phyloP scores from a whole-genome alignment of 2,113 vertebrate species.

The Myxocyprinus asiaticus region DNA sequence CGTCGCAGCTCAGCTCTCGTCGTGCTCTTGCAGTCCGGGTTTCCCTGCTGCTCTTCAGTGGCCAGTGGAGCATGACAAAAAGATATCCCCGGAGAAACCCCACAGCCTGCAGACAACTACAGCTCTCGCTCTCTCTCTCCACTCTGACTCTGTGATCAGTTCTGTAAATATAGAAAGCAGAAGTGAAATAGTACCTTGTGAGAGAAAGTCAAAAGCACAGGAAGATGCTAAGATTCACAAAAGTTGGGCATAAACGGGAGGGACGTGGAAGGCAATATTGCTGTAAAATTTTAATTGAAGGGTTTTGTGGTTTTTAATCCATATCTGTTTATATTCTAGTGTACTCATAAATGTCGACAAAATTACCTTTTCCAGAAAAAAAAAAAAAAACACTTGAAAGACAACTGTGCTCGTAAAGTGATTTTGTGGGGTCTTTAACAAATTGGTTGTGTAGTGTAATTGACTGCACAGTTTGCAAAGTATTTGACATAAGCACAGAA shows the following conservation, averaged over 20 bases:
- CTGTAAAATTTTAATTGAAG: no score
- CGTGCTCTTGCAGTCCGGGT: constrained; percentile 29
- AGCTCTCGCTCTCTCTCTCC: neutral
- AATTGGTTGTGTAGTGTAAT: no score
- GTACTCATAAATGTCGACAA: no score
- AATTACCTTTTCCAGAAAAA: no score
- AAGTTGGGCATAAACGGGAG: neutral
- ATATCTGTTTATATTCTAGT: no score
- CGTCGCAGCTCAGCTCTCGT: constrained; percentile 13
- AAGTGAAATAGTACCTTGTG: neutral
- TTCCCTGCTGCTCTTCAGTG: constrained; percentile 22
- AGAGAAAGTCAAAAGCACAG: neutral
- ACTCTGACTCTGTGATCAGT: neutral
- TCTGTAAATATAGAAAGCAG: constrained; percentile 23
- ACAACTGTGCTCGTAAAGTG: no score
- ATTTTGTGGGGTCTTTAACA: no score
- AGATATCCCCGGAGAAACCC: constrained; percentile 31
- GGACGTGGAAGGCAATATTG: no score
- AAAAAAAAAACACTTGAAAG: no score
- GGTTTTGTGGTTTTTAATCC: no score
- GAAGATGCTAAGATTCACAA: neutral
- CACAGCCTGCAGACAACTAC: neutral
- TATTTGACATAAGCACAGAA: neutral
- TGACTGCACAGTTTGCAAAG: neutral
- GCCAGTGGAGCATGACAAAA: constrained; percentile 27